Base-by-base conservation (phyloP, 2,888 invertebrate genomes). In the Serrognathus titanus region DNA sequence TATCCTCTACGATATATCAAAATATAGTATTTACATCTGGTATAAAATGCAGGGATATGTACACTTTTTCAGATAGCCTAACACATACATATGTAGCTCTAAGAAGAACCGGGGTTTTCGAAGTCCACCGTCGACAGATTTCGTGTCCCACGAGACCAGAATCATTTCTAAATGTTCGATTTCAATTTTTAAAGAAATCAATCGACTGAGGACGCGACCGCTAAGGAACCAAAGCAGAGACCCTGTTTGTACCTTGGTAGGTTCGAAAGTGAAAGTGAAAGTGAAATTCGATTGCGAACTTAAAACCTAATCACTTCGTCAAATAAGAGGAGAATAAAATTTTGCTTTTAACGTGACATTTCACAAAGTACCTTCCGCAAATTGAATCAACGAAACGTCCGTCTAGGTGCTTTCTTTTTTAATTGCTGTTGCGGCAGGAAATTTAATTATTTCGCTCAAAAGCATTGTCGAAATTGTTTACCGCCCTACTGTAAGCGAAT, bases 11-110 rank as follows among this genome's bases (percentile, higher is more conserved):
- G 66, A 66, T 66, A 68, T 71, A 71, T 71, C 75, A 76, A 76
- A 77, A 77, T 75, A 77, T 76, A 77, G 69, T 63, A 75, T 75
- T 70, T 76, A 76, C 75, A 76, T 71, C 75, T 75, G 70, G 70
- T 75, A 75, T 68, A 75, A 74, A 76, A 74, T 74, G 71, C 65
- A 70, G 69, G 71, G 77, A 77, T 77, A 77, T 77, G 77, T 77
- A 76, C 77, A 77, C 9, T 43, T 43, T 43, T 43, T 11, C 10
- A 11, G 43, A 43, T 43, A 43, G 43, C 43, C 43, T 43, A 40
- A 12, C 13, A 40, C 24, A 40, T 40, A 16, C 16, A 16, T 16
- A 43, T 43, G 20, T 16, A 43, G 43, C 13, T 43, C 43, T 43
- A 43, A 43, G 10, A 43, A 10, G 20, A 16, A 43, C 20, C 16